Base-by-base conservation (phyloP, 2,113 vertebrate genomes). In the Python bivittatus region DNA sequence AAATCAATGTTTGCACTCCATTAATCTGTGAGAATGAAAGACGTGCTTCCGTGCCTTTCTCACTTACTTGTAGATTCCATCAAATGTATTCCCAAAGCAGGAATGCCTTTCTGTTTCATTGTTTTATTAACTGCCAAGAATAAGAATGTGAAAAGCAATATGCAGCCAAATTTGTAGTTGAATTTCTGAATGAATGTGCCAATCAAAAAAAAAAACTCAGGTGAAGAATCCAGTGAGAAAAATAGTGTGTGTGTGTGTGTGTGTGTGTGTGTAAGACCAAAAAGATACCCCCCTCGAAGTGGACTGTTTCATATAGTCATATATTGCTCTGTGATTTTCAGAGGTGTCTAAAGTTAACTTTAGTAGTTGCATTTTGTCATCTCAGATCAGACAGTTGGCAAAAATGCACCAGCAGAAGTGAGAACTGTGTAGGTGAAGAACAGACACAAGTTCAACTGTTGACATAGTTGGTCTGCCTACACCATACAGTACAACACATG, bases 401-500 rank as follows among this genome's bases (percentile, higher is more conserved):
- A 52, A 84, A 68, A 56, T 9, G 15, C 1, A 20, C 56, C 27
- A 42, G 4, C 7, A 79, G 20, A 38, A 87, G 38, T n/a, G 27
- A 33, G 42, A 11, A 25, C 54, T 93, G 91, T 93, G 89, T 88
- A 58, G 17, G 54, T 90, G 90, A 48, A 64, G 56, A 88, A 89
- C 17, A 90, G 93, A 91, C 90, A 54, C 91, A n/a, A 12, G 54
- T 93, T 90, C 29, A 0, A 1, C 27, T 29, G 72, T 83, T 60
- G 93, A 88, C 13, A 8, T 10, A 53, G 93, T 84, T 94, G 94
- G 90, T 95, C 93, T 92, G 22, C 91, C 87, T 1, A 84, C 60
- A 89, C 93, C 23, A 86, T 72, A 94, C 89, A 91, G 93, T 94
- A 93, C 88, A 91, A 92, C 93, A 92, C 92, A 89, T 93, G 95